These are phyloP conservation scores for Phengaris alcon DNA, from an alignment of 2,888 invertebrate genomes.

Conservation along the genomic window DNA sequence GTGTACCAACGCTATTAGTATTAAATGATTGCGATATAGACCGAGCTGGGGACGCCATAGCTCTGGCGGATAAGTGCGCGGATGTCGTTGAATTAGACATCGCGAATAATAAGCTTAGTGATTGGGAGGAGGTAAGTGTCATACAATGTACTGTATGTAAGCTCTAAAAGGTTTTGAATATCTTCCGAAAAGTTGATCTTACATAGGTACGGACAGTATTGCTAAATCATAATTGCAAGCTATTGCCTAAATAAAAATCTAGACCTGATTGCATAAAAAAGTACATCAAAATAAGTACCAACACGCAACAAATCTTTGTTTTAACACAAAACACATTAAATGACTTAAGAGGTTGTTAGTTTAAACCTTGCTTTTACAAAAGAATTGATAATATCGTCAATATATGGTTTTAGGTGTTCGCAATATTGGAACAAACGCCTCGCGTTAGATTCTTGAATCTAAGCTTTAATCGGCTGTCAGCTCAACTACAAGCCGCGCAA, in stretches of 20 bases:
- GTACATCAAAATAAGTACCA: neutral
- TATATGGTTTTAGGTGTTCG: slow-evolving; percentile 82
- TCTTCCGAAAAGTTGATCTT: neutral
- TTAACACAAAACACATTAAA: neutral
- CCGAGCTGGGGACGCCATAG: slow-evolving; percentile 90
- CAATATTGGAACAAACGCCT: slow-evolving; percentile 92
- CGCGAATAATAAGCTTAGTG: slow-evolving; percentile 92
- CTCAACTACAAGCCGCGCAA: slow-evolving; percentile 81
- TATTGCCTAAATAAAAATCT: neutral
- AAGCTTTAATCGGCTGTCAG: slow-evolving; percentile 91
- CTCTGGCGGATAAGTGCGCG: slow-evolving; percentile 89
- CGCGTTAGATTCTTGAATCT: slow-evolving; percentile 93
- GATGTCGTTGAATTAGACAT: slow-evolving; percentile 96
- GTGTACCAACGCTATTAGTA: slow-evolving; percentile 90
- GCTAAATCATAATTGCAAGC: slow-evolving; percentile 10
- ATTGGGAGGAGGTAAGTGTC: slow-evolving; percentile 91
- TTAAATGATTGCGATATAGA: slow-evolving; percentile 95
- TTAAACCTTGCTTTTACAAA: too few species aligned
- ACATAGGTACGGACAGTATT: neutral
- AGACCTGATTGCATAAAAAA: too few species aligned
- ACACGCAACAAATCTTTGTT: neutral
- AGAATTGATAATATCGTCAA: neutral
- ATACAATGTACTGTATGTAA: too few species aligned
- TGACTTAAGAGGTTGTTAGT: too few species aligned
- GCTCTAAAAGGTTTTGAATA: too few species aligned